Evolutionary conservation across 2,888 invertebrate genomes (phyloP), one percentile per base, ranked within the genome.

Genomic region (Seira ritae): DNA sequence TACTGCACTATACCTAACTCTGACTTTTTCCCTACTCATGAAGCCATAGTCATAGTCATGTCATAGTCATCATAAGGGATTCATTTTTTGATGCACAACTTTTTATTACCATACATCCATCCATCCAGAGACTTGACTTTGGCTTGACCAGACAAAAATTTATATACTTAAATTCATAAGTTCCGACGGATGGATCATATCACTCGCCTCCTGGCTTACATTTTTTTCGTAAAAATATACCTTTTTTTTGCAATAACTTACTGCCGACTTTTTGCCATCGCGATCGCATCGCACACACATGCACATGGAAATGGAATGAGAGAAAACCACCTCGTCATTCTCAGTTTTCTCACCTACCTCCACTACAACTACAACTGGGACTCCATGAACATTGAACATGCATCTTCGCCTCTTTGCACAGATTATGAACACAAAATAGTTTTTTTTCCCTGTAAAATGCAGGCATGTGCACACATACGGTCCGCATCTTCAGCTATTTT

Each of bases 251-350:
- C 46, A 55, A 73, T 73, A 62, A 17, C 23, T 73, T 60, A 62
- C 50, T 22, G 42, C 2, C 31, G 31, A 50, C 50, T 50, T n/a
- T 60, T 10, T 10, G n/a, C 60, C n/a, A n/a, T 60, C 60, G 4
- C n/a, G 4, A 4, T 42, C 42, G n/a, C n/a, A n/a, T 42, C 42
- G 4, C 42, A 8, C 42, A 42, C 50, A 50, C 50, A 50, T n/a
- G 2, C 12, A 20, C 19, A 62, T 62, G 6, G 62, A 62, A 62
- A 22, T 2, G 17, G 50, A 31, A 62, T 3, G 62, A 76, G 23
- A 12, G 50, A 50, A 55, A 76, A 55, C 75, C 76, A 76, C 76
- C 55, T 68, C 76, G 76, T 76, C 76, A 74, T 74, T 74, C 50
- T 74, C 67, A 42, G 50, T 31, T 66, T 74, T 66, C 66, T 74